Percentiles rank a stretch among this genome's conserved stretches.
phyloP scores from a whole-genome alignment of 2,888 invertebrate species.

The Hydroisotoma schaefferi region DNA sequence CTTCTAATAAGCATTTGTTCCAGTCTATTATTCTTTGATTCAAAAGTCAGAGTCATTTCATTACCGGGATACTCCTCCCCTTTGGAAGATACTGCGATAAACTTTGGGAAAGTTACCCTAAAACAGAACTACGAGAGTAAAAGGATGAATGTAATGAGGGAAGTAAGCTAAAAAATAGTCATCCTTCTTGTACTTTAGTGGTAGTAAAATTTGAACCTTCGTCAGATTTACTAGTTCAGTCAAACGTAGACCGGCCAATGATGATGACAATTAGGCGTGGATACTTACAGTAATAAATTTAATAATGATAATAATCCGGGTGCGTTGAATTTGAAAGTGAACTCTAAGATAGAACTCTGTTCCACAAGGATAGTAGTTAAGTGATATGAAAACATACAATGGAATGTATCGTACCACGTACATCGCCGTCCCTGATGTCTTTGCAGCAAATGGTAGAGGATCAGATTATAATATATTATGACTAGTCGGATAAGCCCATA shows the following conservation, averaged over 20 bases:
- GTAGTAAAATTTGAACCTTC: too few species aligned
- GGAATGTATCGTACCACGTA: constrained; percentile 5
- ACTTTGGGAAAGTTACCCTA: too few species aligned
- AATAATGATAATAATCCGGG: constrained; percentile 2
- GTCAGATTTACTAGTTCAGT: too few species aligned
- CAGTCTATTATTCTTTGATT: constrained; percentile 19
- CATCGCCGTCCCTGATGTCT: constrained; percentile 32
- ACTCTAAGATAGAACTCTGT: not conserved
- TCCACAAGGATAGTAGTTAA: constrained; percentile 13
- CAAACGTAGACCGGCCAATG: too few species aligned
- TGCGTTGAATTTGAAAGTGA: constrained; percentile 9
- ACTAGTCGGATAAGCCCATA: too few species aligned
- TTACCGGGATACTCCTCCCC: too few species aligned
- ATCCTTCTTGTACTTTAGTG: too few species aligned
- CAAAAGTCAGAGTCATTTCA: constrained; percentile 7
- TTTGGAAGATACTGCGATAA: too few species aligned
- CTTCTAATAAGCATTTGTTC: constrained; percentile 39
- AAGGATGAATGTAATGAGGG: too few species aligned
- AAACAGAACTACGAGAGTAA: too few species aligned
- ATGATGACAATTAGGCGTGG: too few species aligned
- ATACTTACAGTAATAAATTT: not conserved
- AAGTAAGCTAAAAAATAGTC: too few species aligned
- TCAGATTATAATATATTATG: constrained; percentile 31
- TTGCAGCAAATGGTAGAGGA: constrained; percentile 40
- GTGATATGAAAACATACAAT: constrained; percentile 9